A percentile compares a stretch with the other conserved stretches of the same genome.
These are phyloP conservation scores for Solen grandis DNA, from an alignment of 1,140 invertebrate genomes.

Conservation along the genomic window DNA sequence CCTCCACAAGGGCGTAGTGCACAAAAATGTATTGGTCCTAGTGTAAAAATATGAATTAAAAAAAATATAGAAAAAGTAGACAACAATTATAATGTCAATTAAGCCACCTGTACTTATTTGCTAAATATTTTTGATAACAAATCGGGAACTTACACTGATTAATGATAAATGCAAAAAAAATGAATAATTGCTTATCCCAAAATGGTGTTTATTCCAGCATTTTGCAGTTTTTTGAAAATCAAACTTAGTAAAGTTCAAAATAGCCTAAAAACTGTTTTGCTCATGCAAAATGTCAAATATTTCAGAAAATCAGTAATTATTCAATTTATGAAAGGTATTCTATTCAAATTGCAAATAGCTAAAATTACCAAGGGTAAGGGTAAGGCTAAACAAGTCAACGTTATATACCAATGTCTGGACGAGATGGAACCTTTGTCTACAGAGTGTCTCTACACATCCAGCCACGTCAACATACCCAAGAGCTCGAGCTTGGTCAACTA, in stretches of 20 bases:
- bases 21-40: conserved; percentile 37
- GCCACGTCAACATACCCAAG: neutral
- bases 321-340: neutral
- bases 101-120: no score
- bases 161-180: no score
- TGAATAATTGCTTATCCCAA: no score
- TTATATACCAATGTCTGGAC: conserved; percentile 6
- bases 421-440: neutral
- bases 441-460: neutral
- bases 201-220: no score
- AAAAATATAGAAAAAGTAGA: neutral
- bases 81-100: no score
- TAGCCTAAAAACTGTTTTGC: neutral
- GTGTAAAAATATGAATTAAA: no score
- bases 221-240: no score
- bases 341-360: neutral
- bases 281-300: neutral
- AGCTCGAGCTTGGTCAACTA: neutral
- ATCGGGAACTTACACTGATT: no score
- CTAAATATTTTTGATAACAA: no score
- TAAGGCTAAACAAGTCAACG: neutral
- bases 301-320: neutral
- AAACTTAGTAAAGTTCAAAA: no score
- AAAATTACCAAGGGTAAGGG: neutral
- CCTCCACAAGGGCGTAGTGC: neutral